Base-by-base conservation (phyloP, 2,888 invertebrate genomes). In the Drosophila formosana region DNA sequence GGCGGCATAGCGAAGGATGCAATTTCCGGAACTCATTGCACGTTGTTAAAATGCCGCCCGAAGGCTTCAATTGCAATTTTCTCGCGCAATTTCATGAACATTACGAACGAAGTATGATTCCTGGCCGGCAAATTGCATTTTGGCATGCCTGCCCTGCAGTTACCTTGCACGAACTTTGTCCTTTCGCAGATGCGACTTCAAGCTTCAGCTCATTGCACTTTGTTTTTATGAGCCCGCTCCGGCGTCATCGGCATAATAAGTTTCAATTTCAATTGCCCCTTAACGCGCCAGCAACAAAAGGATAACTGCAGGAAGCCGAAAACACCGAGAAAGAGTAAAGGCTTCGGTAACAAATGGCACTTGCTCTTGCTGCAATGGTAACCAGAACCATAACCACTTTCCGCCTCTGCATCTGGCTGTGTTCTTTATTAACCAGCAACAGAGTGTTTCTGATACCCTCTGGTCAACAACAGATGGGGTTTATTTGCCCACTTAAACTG, bases 251-350 rank as follows among this genome's bases (percentile, higher is more conserved):
- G 63, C 58, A 61, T 82, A 78, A 88, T 82, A 88, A 71, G 86
- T 88, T 85, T 82, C 78, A 72, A 82, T 88, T 85, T 77, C 78
- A 88, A 88, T 86, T 88, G 86, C 82, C 75, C 75, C 77, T 68
- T 55, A 64, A 64, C 72, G 43, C 53, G 63, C 47, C 46, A 34
- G 45, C 56, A 53, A 66, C 66, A 70, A 78, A 70, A 62, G 84
- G 61, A 53, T 51, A 61, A 37, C 62, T 37, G 46, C 58, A 18
- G 37, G 39, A 43, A 47, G 39, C 26, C 37, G 28, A 18, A 63
- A 56, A 50, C 32, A 30, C 9, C 11, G 30, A 11, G 13, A 13
- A 8, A 23, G 63, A 28, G 13, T 52, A 8, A 51, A 13, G 30
- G 18, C 28, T 7, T 8, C 49, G 47, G 4, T 56, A 61, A 64